Evolutionary conservation across 2,888 invertebrate genomes (phyloP).

Genomic region (Drosophila acutilabella): DNA sequence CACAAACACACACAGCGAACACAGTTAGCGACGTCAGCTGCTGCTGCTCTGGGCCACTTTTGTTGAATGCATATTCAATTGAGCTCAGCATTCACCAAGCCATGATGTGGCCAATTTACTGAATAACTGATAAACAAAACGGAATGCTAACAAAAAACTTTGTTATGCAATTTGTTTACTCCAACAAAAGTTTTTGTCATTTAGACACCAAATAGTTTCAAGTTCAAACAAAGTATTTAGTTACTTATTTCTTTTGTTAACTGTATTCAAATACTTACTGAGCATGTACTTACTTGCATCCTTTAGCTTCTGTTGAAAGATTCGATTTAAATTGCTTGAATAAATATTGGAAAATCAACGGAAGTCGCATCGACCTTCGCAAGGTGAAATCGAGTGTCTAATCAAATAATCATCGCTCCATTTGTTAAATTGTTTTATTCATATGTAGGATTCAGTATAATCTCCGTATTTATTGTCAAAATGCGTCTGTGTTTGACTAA

Average conservation of each 20-base stretch:
- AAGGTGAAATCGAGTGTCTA: background rate
- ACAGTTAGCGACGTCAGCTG: background rate
- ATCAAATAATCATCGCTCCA: slow-evolving; percentile 1
- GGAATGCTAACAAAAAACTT: background rate
- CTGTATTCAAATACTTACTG: background rate
- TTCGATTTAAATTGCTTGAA: too few species aligned
- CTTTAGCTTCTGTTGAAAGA: too few species aligned
- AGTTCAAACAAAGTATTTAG: background rate
- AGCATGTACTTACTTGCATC: background rate
- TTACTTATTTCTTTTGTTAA: background rate
- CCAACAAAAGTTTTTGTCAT: background rate
- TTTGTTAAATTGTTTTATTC: background rate
- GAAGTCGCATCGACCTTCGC: background rate
- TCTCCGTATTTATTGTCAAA: slow-evolving; percentile 1
- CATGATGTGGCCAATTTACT: slow-evolving; percentile 16
- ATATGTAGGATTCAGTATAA: background rate
- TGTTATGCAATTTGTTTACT: slow-evolving; percentile 2
- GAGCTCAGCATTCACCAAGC: slow-evolving; percentile 1
- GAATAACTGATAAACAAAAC: slow-evolving; percentile 7
- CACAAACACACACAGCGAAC: background rate
- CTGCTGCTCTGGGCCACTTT: slow-evolving; percentile 19
- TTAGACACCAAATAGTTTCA: background rate
- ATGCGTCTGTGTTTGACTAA: slow-evolving; percentile 1
- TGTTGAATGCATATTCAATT: slow-evolving; percentile 49
- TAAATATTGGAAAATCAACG: too few species aligned